phyloP scores from a whole-genome alignment of 2,113 vertebrate species.

The Baryphthengus martii region DNA sequence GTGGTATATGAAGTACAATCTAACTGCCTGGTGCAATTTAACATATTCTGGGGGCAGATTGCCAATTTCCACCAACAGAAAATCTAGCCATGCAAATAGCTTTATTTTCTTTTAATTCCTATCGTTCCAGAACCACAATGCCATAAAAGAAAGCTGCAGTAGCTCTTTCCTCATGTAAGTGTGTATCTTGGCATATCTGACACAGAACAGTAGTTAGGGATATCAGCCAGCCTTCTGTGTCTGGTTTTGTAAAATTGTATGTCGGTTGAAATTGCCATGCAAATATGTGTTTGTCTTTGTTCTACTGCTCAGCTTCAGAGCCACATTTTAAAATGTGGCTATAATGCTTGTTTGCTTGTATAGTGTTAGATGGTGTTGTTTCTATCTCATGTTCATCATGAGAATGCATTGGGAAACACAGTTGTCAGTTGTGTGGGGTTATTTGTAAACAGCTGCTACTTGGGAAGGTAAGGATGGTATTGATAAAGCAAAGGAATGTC shows the following conservation, averaged over 20 bases:
- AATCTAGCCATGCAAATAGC: background rate
- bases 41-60: background rate
- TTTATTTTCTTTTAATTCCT: background rate
- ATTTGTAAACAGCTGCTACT: background rate
- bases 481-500: background rate
- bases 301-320: background rate
- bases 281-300: background rate
- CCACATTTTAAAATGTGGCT: background rate
- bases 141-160: background rate
- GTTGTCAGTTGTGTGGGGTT: background rate
- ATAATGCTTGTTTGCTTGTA: background rate
- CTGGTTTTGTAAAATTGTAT: background rate
- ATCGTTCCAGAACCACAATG: fast-evolving
- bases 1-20: background rate
- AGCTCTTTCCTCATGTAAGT: background rate
- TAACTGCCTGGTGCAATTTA: background rate
- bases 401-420: background rate
- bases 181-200: background rate
- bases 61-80: background rate
- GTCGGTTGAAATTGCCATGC: background rate
- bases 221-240: background rate
- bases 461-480: background rate
- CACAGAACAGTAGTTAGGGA: background rate
- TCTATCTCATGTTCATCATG: background rate
- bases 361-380: background rate